These are phyloP conservation scores for Drosophila mojavensis DNA, from an alignment of 1,140 invertebrate genomes.

Conservation along the genomic window DNA sequence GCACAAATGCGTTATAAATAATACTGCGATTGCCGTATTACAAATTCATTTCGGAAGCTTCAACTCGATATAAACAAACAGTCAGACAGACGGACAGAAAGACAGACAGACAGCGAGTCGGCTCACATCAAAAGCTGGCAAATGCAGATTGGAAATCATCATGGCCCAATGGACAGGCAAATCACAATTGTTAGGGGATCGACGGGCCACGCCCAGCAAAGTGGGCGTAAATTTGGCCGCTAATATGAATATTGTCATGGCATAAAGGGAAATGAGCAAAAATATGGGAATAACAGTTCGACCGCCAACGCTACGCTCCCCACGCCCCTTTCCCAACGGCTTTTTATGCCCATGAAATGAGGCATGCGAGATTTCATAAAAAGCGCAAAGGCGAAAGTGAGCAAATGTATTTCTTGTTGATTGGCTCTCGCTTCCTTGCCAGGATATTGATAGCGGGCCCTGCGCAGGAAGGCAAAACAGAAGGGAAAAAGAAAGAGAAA, in stretches of 20 bases:
- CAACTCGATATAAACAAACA: conserved; percentile 58
- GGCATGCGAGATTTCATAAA: conserved; percentile 78
- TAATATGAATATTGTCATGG: conserved; percentile 81
- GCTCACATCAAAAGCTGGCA: conserved; percentile 37
- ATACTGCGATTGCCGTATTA: conserved; percentile 70
- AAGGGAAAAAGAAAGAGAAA: conserved; percentile 21
- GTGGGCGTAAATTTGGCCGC: conserved; percentile 69
- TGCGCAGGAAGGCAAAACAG: conserved; percentile 11
- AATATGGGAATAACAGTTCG: conserved; percentile 40
- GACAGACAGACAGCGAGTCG: not conserved
- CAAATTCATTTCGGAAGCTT: conserved; percentile 71
- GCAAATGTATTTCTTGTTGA: conserved; percentile 80
- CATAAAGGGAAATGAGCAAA: conserved; percentile 71
- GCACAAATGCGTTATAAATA: conserved; percentile 82
- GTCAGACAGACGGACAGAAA: conserved; percentile 9
- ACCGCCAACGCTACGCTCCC: not conserved
- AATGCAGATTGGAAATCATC: conserved; percentile 64
- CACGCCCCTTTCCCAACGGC: not conserved
- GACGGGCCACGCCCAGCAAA: conserved; percentile 22
- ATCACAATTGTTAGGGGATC: conserved; percentile 4
- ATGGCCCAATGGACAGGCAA: conserved; percentile 61
- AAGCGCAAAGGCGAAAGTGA: conserved; percentile 54
- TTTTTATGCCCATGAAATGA: conserved; percentile 58
- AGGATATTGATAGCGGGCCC: conserved; percentile 63
- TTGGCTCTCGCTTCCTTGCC: conserved; percentile 62